Evolutionary conservation across 1,140 invertebrate species (phyloP), one percentile per base, ranked within the genome.

Genomic region (Heliconius melpomene): DNA sequence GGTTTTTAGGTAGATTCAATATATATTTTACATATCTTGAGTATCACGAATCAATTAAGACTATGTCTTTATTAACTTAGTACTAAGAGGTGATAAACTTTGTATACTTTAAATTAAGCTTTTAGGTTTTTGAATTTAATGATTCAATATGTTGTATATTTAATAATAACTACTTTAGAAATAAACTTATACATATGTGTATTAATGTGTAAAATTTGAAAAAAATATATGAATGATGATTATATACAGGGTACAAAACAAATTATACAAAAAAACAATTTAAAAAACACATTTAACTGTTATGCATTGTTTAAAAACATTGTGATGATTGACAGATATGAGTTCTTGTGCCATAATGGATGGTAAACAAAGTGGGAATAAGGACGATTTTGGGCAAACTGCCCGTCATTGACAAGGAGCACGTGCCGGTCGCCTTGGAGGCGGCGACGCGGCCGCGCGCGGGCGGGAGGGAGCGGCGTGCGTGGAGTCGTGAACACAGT

Each of bases 351-450:
- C 76, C 46, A 75, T 77, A 72, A 71, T 74, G 32, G 54, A 74
- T 50, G 76, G 80, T 82, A 75, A 75, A 71, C 23, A 74, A 20
- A 70, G n/a, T 66, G 75, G 71, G 46, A 75, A 82, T 80, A 82
- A 84, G 79, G 81, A 81, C 71, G 80, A 80, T 78, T 84, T 82
- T 85, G 72, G 71, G 83, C 89, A 90, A 88, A 88, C 87, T 79
- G 82, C 85, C 84, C 82, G 85, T 89, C 88, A 90, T 89, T 85
- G 87, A 87, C 88, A 88, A 86, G 83, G 78, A 77, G 78, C 87
- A 87, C 88, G 88, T 90, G 87, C 78, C 83, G 82, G 80, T 78
- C 85, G 80, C 79, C 82, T 80, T 70, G 85, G 85, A 86, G 85
- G 89, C 82, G 86, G 84, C 85, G 84, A 82, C 77, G 83, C 78